phyloP scores from a whole-genome alignment of 2,113 vertebrate species.

The Podarcis raffonei region DNA sequence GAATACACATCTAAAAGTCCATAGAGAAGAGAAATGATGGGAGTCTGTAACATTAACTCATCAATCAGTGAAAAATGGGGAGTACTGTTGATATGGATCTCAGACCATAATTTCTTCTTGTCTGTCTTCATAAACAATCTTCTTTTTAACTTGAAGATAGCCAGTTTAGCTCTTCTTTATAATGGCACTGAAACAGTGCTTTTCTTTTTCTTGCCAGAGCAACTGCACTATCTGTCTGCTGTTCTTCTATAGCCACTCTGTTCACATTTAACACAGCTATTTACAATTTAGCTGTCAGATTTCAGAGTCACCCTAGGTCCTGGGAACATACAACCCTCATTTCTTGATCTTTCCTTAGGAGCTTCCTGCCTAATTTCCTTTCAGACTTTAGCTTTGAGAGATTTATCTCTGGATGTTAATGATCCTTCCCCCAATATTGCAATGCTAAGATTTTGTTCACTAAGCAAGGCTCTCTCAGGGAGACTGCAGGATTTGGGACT shows the following conservation, averaged over 20 bases:
- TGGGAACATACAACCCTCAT: conserved; percentile 75
- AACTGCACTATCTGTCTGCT: conserved; percentile 35
- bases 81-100: neutral
- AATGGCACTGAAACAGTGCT: conserved; percentile 9
- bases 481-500: too few relatives aligned
- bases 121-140: neutral
- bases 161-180: neutral
- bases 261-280: conserved; percentile 61
- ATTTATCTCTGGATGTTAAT: conserved; percentile 66
- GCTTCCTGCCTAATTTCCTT: conserved; percentile 76
- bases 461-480: conserved; percentile 26
- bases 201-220: conserved; percentile 25
- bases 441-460: conserved; percentile 49
- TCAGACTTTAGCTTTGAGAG: conserved; percentile 71
- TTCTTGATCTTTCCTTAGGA: conserved; percentile 74
- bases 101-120: neutral
- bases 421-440: conserved; percentile 51
- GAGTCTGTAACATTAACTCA: neutral
- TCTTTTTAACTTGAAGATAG: neutral
- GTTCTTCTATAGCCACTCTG: conserved; percentile 41
- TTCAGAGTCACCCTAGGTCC: conserved; percentile 69
- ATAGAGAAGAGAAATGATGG: conserved; percentile 4
- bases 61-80: neutral
- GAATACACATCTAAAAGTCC: neutral
- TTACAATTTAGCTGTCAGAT: conserved; percentile 67